These are phyloP conservation scores for Embiotoca jacksoni DNA, from an alignment of 2,113 vertebrate genomes.

Conservation along the genomic window DNA sequence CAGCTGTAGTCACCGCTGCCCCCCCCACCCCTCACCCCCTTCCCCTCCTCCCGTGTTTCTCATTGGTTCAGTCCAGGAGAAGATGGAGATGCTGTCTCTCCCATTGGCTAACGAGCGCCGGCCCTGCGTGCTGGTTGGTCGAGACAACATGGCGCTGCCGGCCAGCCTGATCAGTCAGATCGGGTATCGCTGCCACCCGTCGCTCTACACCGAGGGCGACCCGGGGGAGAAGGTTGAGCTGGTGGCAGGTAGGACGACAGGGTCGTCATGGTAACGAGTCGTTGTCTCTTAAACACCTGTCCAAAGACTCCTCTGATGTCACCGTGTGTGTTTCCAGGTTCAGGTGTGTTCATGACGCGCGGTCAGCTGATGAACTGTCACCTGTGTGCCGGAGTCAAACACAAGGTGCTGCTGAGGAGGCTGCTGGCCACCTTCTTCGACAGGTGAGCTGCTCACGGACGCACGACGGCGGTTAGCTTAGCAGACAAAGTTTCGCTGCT, in stretches of 20 bases:
- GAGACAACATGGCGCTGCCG: slow-evolving; percentile 94
- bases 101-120: slow-evolving; percentile 91
- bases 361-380: slow-evolving; percentile 99
- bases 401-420: slow-evolving; percentile 94
- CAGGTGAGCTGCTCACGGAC: slow-evolving; percentile 81
- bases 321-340: slow-evolving; percentile 81
- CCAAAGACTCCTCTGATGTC: neutral
- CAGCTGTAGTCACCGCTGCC: too few species aligned
- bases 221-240: slow-evolving; percentile 98
- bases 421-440: slow-evolving; percentile 98
- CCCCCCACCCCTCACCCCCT: too few species aligned
- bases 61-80: slow-evolving; percentile 86
- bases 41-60: neutral
- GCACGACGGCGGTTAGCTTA: neutral
- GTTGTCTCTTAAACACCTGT: neutral
- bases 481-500: neutral
- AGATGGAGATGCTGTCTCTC: slow-evolving; percentile 87
- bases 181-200: slow-evolving; percentile 96
- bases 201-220: slow-evolving; percentile 97
- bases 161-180: slow-evolving; percentile 98
- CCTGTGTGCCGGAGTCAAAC: slow-evolving; percentile 95
- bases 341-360: slow-evolving; percentile 94
- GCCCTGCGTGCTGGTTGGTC: slow-evolving; percentile 94
- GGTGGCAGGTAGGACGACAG: slow-evolving; percentile 89
- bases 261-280: too few species aligned